These are phyloP conservation scores for Thereuonema tuberculata DNA, from an alignment of 1,140 invertebrate species.

Conservation along the genomic window DNA sequence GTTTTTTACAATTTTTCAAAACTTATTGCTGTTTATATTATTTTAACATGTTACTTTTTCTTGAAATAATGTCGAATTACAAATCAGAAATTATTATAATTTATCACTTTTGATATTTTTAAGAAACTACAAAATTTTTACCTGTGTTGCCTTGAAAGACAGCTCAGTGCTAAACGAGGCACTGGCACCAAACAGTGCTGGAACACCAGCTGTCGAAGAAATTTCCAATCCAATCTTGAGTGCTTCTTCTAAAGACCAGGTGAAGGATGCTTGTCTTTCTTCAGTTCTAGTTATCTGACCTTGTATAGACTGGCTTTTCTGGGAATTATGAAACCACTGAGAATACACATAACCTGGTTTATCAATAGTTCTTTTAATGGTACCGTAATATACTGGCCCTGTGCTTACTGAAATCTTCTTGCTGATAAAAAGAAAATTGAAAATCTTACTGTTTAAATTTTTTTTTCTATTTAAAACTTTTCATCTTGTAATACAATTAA, in stretches of 20 bases:
- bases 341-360: neutral
- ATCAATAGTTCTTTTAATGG: neutral
- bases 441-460: too few species aligned
- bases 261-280: neutral
- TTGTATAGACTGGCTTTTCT: neutral
- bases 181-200: neutral
- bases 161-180: neutral
- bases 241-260: neutral
- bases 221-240: neutral
- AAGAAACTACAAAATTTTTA: too few species aligned
- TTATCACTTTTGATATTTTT: too few species aligned
- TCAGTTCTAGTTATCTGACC: neutral
- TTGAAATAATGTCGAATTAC: too few species aligned
- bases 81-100: too few species aligned
- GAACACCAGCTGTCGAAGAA: neutral
- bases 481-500: too few species aligned
- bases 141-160: neutral
- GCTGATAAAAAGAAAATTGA: neutral
- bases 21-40: too few species aligned
- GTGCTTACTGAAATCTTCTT: neutral
- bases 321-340: conserved; percentile 4
- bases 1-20: too few species aligned
- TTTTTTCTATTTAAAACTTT: too few species aligned
- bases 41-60: too few species aligned
- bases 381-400: neutral